A percentile compares a stretch with the other conserved stretches of the same genome.
phyloP scores from a whole-genome alignment of 37 sponge, comb jelly and placozoan genomes.

The Diacarnus erythraeanus region DNA sequence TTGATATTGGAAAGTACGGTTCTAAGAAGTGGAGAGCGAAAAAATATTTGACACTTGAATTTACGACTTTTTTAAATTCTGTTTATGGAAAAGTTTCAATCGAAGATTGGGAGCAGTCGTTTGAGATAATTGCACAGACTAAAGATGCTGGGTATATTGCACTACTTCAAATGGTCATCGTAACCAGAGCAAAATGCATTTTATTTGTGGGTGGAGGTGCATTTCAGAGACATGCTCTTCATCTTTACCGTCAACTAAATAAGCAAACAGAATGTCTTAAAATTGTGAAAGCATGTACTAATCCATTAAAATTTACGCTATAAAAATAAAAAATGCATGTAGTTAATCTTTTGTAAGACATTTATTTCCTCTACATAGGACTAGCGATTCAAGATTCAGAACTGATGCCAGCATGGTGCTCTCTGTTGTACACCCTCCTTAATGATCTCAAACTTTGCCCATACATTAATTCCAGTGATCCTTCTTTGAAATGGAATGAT shows the following conservation, averaged over 20 bases:
- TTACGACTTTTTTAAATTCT: slow-evolving; percentile 4
- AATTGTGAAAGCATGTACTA: slow-evolving; percentile 24
- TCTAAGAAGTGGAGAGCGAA: slow-evolving; percentile 19
- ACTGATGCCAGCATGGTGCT: not conserved
- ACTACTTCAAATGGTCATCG: slow-evolving; percentile 39
- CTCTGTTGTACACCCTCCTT: not conserved
- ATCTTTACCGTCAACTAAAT: slow-evolving; percentile 31
- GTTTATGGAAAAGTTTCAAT: slow-evolving; percentile 11
- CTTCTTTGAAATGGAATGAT: not conserved
- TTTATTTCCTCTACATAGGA: not conserved
- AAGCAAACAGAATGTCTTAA: slow-evolving; percentile 8
- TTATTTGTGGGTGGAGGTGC: slow-evolving; percentile 56
- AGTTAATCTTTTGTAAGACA: not conserved
- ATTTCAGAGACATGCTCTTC: slow-evolving; percentile 41
- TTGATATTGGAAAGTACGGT: slow-evolving; percentile 32
- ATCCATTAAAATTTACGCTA: slow-evolving; percentile 8
- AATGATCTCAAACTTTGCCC: not conserved
- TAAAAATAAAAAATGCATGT: not conserved
- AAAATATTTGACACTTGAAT: not conserved
- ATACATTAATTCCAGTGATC: not conserved
- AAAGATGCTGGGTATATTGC: slow-evolving; percentile 43
- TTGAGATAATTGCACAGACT: slow-evolving; percentile 1
- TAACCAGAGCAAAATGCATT: slow-evolving; percentile 34
- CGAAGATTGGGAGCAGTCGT: slow-evolving; percentile 22
- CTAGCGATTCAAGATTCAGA: not conserved